Base-by-base conservation (phyloP, 2,888 invertebrate species). In the Alloscopus bannaensis region DNA sequence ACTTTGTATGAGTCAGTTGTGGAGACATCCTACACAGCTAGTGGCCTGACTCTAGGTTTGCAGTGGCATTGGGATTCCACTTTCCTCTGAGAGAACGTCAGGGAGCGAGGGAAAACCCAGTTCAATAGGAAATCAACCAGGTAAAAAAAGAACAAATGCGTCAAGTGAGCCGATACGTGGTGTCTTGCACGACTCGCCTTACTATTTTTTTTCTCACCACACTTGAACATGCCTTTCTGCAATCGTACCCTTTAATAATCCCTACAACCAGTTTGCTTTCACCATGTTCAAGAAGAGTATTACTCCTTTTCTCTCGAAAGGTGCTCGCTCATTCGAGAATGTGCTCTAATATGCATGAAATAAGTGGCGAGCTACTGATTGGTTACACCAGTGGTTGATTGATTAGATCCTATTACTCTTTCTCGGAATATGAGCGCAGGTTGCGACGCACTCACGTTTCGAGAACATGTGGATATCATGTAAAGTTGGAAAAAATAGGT, bases 321-420 rank as follows among this genome's bases (percentile, higher is more conserved):
- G n/a, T n/a, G n/a, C n/a, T n/a, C n/a, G n/a, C n/a, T n/a, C n/a
- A n/a, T n/a, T n/a, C n/a, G n/a, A n/a, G n/a, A 47, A 6, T 22
- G 52, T 20, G 24, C 22, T 22, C 20, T 24, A 52, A 24, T 52
- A 52, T 52, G 52, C 52, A 52, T 52, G 52, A 20, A 52, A 24
- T 24, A 59, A 59, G 70, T 45, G 70, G 36, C 57, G 59, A 70
- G 70, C 70, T 70, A 42, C 59, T 71, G 60, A 22, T 59, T 59
- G 36, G 36, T 28, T 47, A 68, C 52, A 40, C 40, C 75, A 50
- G 42, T 68, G 69, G 52, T 50, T 77, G 77, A 77, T 77, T 77
- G 77, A 77, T 77, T 77, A 77, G 69, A 77, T 77, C 70, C 77
- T 70, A 77, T 70, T 77, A 77, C 36, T 70, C 36, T 4, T 20